phyloP scores from a whole-genome alignment of 2,797 vertebrate species.

The Pyrocephalus nanus region DNA sequence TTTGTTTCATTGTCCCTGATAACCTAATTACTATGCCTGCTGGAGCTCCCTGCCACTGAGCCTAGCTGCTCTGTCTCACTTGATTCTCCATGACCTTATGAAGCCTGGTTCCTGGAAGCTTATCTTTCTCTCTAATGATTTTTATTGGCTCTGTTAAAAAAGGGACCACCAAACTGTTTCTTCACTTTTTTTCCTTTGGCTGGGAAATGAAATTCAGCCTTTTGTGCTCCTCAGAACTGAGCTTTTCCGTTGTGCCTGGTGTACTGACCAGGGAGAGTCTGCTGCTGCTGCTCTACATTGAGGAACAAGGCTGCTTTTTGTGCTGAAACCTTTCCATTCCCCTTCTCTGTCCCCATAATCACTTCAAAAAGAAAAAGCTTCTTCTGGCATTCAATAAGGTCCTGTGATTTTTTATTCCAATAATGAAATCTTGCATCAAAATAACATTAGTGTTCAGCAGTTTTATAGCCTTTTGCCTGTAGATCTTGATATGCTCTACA shows the following conservation, averaged over 20 bases:
- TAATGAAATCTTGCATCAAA: neutral
- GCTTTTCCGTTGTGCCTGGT: neutral
- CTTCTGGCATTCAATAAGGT: neutral
- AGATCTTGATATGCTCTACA: neutral
- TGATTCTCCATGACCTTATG: neutral
- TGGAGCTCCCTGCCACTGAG: neutral
- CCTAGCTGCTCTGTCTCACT: neutral
- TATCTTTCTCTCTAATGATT: neutral
- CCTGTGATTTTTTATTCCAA: neutral
- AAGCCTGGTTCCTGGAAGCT: neutral
- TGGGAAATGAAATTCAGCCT: neutral
- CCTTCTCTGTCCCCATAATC: neutral
- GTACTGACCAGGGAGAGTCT: neutral
- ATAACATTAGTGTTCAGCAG: neutral
- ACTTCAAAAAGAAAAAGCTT: neutral
- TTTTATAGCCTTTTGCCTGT: neutral
- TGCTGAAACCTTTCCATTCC: neutral
- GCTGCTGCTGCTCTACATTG: neutral
- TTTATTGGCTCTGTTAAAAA: neutral
- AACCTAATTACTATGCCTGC: neutral
- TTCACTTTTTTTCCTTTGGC: neutral
- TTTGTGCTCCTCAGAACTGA: neutral
- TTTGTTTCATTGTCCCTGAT: neutral
- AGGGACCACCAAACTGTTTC: neutral
- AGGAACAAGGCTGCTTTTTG: neutral